phyloP scores from a whole-genome alignment of 2,888 invertebrate species.

The Conomelus anceps region DNA sequence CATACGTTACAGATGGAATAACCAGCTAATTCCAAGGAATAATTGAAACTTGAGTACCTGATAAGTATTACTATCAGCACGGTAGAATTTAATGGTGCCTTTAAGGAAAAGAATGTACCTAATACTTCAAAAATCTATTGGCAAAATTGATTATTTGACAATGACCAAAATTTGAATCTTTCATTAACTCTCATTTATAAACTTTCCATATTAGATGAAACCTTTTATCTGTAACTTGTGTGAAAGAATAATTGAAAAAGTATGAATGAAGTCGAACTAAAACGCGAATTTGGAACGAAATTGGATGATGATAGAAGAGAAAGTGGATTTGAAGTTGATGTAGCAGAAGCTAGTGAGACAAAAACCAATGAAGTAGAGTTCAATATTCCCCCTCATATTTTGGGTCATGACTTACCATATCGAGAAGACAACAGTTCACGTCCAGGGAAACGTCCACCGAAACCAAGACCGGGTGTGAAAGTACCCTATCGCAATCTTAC shows the following conservation, averaged over 20 bases:
- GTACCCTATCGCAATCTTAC: conserved; percentile 45
- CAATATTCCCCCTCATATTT: conserved; percentile 39
- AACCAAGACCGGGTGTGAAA: conserved; percentile 45
- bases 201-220: not conserved
- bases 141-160: not conserved
- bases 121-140: not conserved
- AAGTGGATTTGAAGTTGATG: no score
- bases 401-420: conserved; percentile 43
- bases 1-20: not conserved
- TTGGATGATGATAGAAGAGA: not conserved
- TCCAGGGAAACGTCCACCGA: conserved; percentile 41
- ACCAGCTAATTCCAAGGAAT: not conserved
- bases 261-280: not conserved
- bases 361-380: conserved; percentile 11
- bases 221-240: not conserved
- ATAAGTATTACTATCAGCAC: not conserved
- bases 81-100: not conserved
- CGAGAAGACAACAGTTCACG: conserved; percentile 40
- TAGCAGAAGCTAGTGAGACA: not conserved
- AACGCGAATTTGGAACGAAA: not conserved
- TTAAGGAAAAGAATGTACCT: not conserved
- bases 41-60: not conserved
- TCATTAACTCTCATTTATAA: not conserved
- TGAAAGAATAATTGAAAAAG: not conserved
- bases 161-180: not conserved